Evolutionary conservation across 2,797 vertebrate genomes (phyloP), one percentile per base, ranked within the genome.

Genomic region (Notolabrus celidotus): DNA sequence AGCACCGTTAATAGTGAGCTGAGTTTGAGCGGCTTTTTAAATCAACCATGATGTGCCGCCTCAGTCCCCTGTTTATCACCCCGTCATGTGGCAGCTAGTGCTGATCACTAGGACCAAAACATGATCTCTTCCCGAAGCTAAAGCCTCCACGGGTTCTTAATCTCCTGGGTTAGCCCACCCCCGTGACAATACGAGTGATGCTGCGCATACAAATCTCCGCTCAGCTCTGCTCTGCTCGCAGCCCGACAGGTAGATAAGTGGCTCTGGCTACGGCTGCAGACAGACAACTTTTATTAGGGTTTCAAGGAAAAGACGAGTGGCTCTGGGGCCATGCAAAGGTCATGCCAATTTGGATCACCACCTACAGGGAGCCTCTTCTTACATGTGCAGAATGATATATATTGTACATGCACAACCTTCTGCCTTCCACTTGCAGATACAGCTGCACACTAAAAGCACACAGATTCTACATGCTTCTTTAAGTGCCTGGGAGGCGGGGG

Each of bases 121-220:
- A 86, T 82, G 91, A 92, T 92, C 85, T 82, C 82, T 77, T n/a
- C n/a, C n/a, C n/a, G n/a, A n/a, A n/a, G n/a, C n/a, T 31, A 60
- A 77, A 81, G 79, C 73, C 77, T 85, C 71, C 25, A 43, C 7
- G 51, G 85, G 82, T 84, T 80, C 86, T 89, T 91, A 83, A 92
- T 91, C 90, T 90, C 84, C 77, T 11, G 77, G 84, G 90, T 82
- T 71, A 86, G 81, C 80, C 84, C 85, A 72, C 63, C 74, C n/a
- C 65, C 3, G 9, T 83, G 89, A 91, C 92, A 91, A 80, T 72
- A 6, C 0, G 54, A 43, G 68, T 59, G 74, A 55, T 70, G 56
- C 84, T 57, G 76, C 71, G 88, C 87, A 92, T 91, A 89, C 83
- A 84, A 85, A 92, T 85, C 20, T 70, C 54, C 1, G 66, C 74